Conservation (phyloP, 2,797 vertebrate species). For the Pteropus rufus region DNA sequence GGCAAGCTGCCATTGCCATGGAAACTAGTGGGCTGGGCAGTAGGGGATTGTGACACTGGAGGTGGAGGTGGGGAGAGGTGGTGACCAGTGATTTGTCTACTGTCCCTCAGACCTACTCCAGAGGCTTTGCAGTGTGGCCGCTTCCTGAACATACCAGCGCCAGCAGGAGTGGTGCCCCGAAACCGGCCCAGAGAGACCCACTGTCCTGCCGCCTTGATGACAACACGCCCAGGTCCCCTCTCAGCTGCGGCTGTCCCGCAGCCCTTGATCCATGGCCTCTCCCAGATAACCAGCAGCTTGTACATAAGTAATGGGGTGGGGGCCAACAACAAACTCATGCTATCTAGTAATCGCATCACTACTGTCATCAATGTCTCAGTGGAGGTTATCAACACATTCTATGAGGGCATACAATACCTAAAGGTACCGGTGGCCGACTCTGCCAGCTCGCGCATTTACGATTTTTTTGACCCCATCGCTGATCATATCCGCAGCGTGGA, state of each 20-base stretch:
- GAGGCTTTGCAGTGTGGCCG: background rate
- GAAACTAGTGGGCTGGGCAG: background rate
- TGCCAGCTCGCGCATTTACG: constrained; percentile 69
- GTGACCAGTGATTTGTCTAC: background rate
- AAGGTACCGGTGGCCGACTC: constrained; percentile 80
- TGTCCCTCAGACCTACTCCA: background rate
- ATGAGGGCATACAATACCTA: constrained; percentile 79
- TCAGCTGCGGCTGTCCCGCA: background rate
- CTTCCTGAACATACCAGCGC: background rate
- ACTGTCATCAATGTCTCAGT: constrained; percentile 83
- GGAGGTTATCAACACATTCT: constrained; percentile 37
- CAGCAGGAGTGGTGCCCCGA: background rate
- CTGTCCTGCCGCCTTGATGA: background rate
- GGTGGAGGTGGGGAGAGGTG: background rate
- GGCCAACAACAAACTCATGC: constrained; percentile 70
- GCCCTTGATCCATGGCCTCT: constrained; percentile 76
- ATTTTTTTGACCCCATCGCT: constrained; percentile 83
- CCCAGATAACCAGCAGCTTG: constrained; percentile 83
- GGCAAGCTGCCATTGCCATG: background rate
- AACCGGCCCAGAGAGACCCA: background rate
- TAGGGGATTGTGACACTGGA: background rate
- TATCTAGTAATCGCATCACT: constrained; percentile 80
- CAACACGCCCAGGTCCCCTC: rapidly evolving
- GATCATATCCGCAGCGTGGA: constrained; percentile 77
- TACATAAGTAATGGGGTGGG: constrained; percentile 82